These are phyloP conservation scores for Staurois parvus DNA, from an alignment of 2,797 vertebrate species.

Conservation along the genomic window DNA sequence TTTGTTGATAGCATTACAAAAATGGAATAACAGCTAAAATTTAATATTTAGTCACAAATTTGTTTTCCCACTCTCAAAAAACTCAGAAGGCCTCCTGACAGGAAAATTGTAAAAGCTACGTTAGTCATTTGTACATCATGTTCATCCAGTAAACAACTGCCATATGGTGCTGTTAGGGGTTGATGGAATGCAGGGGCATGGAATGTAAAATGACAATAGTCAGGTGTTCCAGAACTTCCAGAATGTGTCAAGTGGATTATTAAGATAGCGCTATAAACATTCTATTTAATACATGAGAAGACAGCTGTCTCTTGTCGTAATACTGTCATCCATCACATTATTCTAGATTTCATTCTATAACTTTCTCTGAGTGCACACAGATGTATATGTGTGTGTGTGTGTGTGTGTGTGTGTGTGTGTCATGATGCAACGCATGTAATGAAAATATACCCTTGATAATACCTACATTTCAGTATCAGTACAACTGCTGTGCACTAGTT, in stretches of 20 bases:
- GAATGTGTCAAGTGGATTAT: neutral
- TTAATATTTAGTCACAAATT: no score
- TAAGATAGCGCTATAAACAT: conserved; percentile 20
- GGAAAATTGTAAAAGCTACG: neutral
- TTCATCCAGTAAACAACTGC: neutral
- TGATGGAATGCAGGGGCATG: neutral
- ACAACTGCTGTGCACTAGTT: neutral
- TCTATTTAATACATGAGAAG: conserved; percentile 13
- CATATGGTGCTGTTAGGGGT: neutral
- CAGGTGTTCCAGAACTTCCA: neutral
- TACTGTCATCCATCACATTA: conserved; percentile 23
- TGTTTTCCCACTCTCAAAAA: neutral
- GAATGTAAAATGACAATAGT: neutral
- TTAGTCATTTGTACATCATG: neutral
- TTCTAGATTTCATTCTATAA: conserved; percentile 11
- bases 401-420: neutral
- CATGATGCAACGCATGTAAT: neutral
- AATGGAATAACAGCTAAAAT: no score
- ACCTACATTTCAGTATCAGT: neutral
- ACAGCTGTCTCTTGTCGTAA: conserved; percentile 22
- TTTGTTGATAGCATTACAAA: no score
- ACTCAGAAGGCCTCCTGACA: neutral
- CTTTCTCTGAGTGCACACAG: neutral
- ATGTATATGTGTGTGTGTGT: neutral
- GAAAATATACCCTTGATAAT: neutral